Percentiles rank a stretch among this genome's conserved stretches.
Evolutionary conservation across 2,888 invertebrate genomes (phyloP).

Genomic region (Heliconius sara): DNA sequence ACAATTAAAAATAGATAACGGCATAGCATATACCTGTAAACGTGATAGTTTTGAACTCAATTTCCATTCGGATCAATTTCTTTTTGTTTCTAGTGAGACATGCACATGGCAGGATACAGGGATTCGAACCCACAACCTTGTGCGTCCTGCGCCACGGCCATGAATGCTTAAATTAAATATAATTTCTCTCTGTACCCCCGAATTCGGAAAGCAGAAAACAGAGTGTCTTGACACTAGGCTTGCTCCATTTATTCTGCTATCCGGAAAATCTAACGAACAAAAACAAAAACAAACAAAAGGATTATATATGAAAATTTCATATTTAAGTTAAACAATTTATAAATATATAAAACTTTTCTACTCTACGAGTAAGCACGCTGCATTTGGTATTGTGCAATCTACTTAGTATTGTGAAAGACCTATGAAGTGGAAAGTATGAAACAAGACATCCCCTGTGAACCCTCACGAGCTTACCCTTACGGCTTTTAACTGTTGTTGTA

Average conservation of each 20-base stretch:
- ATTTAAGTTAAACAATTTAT: neutral
- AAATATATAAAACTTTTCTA: neutral
- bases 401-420: neutral
- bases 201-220: too few relatives aligned
- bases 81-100: too few relatives aligned
- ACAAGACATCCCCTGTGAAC: constrained; percentile 5
- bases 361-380: neutral
- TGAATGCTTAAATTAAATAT: too few relatives aligned
- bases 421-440: neutral
- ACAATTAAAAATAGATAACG: too few relatives aligned
- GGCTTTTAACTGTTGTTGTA: constrained; percentile 32
- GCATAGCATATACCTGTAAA: too few relatives aligned
- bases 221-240: neutral
- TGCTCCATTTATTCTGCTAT: neutral
- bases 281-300: neutral
- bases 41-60: too few relatives aligned
- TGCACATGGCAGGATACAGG: too few relatives aligned
- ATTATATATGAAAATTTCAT: neutral
- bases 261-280: neutral
- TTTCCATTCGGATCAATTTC: too few relatives aligned
- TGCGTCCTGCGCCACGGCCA: too few relatives aligned
- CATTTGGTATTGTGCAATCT: neutral
- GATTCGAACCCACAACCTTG: too few relatives aligned
- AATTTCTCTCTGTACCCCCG: too few relatives aligned
- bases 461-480: neutral